Conservation (phyloP, 2,113 vertebrate genomes). For the Picathartes gymnocephalus region DNA sequence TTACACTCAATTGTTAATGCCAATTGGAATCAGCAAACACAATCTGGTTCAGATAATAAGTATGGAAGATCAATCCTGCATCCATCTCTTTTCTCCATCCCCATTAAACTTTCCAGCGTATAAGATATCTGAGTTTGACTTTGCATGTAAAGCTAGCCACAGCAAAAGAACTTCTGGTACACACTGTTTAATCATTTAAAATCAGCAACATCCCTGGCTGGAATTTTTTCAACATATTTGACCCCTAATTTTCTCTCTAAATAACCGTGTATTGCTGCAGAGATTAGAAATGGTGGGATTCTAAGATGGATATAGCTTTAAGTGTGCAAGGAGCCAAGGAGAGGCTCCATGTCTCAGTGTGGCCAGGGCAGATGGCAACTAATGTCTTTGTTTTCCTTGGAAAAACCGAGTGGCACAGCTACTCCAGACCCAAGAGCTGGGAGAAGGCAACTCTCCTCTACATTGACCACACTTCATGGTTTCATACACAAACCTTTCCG, state of each 20-base stretch:
- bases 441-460: background rate
- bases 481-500: background rate
- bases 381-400: background rate
- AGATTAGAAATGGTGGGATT: background rate
- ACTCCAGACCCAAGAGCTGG: background rate
- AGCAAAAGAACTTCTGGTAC: background rate
- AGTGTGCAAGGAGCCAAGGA: background rate
- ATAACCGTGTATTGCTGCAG: background rate
- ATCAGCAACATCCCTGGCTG: background rate
- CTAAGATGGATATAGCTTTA: background rate
- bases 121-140: background rate
- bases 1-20: background rate
- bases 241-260: background rate
- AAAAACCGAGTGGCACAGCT: background rate
- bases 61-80: background rate
- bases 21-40: slow-evolving; percentile 28
- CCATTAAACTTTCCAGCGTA: background rate
- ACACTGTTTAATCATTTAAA: background rate
- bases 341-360: background rate
- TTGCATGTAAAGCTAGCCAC: background rate
- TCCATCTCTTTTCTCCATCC: background rate
- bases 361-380: background rate
- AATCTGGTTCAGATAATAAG: slow-evolving; percentile 28
- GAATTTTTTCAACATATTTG: background rate
- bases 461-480: fast-evolving